Evolutionary conservation across 1,140 invertebrate species (phyloP).

Genomic region (Cyphomyrmex costatus): DNA sequence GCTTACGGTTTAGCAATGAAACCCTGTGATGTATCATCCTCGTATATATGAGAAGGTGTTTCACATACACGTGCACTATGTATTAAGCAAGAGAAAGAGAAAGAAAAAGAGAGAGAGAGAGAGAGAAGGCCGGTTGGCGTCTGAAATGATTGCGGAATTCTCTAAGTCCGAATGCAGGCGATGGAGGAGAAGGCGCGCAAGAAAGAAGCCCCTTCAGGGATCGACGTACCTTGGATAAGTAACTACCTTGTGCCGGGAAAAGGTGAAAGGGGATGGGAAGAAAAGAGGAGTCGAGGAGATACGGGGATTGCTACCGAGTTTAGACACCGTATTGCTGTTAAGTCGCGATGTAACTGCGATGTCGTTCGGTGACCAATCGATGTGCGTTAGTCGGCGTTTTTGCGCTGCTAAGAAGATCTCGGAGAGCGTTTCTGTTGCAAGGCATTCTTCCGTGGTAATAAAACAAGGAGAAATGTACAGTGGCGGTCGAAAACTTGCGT

Average conservation of each 20-base stretch:
- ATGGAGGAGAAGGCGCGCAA: constrained; percentile 61
- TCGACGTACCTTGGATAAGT: constrained; percentile 67
- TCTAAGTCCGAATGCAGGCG: constrained; percentile 61
- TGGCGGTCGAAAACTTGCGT: constrained; percentile 14
- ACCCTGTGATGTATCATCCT: constrained; percentile 44
- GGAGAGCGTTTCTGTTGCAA: constrained; percentile 34
- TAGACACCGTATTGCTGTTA: constrained; percentile 55
- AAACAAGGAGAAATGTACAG: constrained; percentile 1
- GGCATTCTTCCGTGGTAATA: constrained; percentile 21
- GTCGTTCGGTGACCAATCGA: constrained; percentile 59
- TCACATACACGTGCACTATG: neutral
- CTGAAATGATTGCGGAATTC: constrained; percentile 75
- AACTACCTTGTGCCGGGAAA: constrained; percentile 58
- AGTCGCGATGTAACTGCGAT: constrained; percentile 54
- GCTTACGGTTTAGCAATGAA: constrained; percentile 52
- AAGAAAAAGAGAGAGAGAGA: neutral
- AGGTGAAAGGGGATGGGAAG: constrained; percentile 44
- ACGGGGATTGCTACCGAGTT: constrained; percentile 57
- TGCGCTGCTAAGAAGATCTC: constrained; percentile 6
- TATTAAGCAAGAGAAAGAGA: constrained; percentile 18
- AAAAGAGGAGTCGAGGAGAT: constrained; percentile 48
- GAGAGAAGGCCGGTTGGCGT: constrained; percentile 58
- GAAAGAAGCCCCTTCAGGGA: constrained; percentile 62
- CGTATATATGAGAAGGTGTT: neutral
- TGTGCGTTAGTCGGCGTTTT: constrained; percentile 60